Evolutionary conservation across 2,888 invertebrate species (phyloP).

Genomic region (Mimachlamys varia): DNA sequence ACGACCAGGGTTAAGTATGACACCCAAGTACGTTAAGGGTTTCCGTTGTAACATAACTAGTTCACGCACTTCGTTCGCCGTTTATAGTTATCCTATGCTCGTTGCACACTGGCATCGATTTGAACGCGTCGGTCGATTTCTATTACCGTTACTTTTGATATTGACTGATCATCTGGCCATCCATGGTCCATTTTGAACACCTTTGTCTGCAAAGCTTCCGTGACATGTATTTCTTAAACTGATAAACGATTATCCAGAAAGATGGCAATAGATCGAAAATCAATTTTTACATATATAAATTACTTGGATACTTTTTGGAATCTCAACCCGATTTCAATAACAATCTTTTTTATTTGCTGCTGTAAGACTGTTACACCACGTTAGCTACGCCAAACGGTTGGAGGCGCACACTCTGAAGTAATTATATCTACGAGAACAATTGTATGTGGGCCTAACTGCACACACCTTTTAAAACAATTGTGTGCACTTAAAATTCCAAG

Average conservation of each 20-base stretch:
- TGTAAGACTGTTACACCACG: neutral
- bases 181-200: too few species aligned
- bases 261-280: neutral
- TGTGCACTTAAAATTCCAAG: slow-evolving; percentile 29
- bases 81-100: neutral
- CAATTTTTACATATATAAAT: neutral
- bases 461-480: slow-evolving; percentile 31
- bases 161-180: too few species aligned
- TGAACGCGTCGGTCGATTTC: neutral
- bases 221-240: too few species aligned
- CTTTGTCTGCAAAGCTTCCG: too few species aligned
- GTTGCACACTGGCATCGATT: neutral
- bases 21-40: slow-evolving; percentile 7
- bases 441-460: slow-evolving; percentile 7
- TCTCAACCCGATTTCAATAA: too few species aligned
- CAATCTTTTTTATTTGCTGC: too few species aligned
- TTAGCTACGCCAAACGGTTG: neutral
- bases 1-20: slow-evolving; percentile 18
- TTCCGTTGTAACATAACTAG: slow-evolving; percentile 15
- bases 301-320: too few species aligned
- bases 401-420: neutral
- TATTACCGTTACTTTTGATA: neutral
- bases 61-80: neutral
- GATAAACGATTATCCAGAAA: neutral
- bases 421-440: slow-evolving; percentile 20